A percentile compares a stretch with the other conserved stretches of the same genome.
Evolutionary conservation across 2,113 vertebrate species (phyloP).

Genomic region (Genyomyrus donnyi): DNA sequence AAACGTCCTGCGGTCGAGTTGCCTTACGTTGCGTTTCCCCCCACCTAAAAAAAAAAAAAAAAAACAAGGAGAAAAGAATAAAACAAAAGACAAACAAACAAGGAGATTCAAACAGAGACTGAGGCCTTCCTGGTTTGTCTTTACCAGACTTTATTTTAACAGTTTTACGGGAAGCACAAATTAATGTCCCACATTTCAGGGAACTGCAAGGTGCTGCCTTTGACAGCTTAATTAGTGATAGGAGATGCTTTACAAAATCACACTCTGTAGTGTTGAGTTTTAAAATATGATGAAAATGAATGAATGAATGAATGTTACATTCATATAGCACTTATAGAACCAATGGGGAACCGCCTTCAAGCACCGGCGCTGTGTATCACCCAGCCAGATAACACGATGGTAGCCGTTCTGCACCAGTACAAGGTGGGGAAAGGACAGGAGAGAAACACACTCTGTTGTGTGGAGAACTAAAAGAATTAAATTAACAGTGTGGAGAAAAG

Average conservation of each 20-base stretch:
- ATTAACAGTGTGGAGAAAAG: slow-evolving; percentile 47
- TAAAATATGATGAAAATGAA: background rate
- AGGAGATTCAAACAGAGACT: background rate
- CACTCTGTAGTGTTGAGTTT: slow-evolving; percentile 41
- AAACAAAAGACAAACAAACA: slow-evolving; percentile 1
- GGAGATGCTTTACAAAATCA: slow-evolving; percentile 62
- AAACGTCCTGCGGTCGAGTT: background rate
- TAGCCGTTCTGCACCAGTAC: background rate
- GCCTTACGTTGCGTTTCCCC: background rate
- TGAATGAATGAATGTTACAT: background rate
- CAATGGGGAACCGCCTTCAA: background rate
- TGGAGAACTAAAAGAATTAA: background rate
- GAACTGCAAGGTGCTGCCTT: slow-evolving; percentile 39
- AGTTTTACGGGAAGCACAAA: slow-evolving; percentile 43
- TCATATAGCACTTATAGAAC: background rate
- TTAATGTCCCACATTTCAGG: slow-evolving; percentile 56
- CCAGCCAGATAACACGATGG: background rate
- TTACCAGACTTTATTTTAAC: slow-evolving; percentile 31
- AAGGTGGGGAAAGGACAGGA: background rate
- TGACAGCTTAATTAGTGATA: slow-evolving; percentile 69
- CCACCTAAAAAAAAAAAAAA: background rate
- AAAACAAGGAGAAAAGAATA: background rate
- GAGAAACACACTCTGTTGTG: background rate
- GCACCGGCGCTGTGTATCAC: rapidly evolving
- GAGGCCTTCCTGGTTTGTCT: slow-evolving; percentile 7